These are phyloP conservation scores for Phorcus lineatus DNA, from an alignment of 2,888 invertebrate species.

Conservation along the genomic window DNA sequence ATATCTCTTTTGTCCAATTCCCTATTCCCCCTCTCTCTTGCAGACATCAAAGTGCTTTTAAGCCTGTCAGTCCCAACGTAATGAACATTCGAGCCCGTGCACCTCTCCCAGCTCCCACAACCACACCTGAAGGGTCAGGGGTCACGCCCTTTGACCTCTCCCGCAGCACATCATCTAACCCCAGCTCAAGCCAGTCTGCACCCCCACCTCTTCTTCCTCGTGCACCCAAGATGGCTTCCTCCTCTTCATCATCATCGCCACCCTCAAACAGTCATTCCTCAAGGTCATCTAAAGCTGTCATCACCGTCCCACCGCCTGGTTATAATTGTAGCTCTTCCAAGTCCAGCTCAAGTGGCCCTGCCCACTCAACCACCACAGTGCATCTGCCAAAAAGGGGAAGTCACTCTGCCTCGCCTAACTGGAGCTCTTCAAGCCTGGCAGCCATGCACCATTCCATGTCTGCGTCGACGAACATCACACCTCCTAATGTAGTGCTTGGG, in stretches of 20 bases:
- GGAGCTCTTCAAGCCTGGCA: conserved; percentile 25
- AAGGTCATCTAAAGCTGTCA: conserved; percentile 1
- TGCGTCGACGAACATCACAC: conserved; percentile 68
- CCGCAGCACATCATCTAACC: conserved; percentile 25
- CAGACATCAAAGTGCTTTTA: conserved; percentile 54
- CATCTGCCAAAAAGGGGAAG: conserved; percentile 9
- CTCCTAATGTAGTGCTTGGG: conserved; percentile 75
- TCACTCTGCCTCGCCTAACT: conserved; percentile 34
- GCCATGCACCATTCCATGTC: conserved; percentile 79
- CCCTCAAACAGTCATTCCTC: conserved; percentile 20
- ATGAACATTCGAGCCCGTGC: conserved; percentile 48
- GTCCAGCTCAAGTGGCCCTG: neutral
- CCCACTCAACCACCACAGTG: neutral
- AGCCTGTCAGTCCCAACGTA: conserved; percentile 50
- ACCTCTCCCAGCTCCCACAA: conserved; percentile 39
- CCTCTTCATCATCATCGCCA: conserved; percentile 29
- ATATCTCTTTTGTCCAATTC: neutral
- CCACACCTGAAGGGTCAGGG: conserved; percentile 15
- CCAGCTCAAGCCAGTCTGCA: conserved; percentile 32
- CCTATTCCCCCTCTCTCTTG: conserved; percentile 18
- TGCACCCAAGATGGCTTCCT: conserved; percentile 24
- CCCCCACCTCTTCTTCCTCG: conserved; percentile 46
- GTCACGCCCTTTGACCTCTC: conserved; percentile 26
- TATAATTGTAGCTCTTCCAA: conserved; percentile 7
- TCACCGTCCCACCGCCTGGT: conserved; percentile 17